These are phyloP conservation scores for Drosophila pseudotakahashii DNA, from an alignment of 2,888 invertebrate species.

Conservation along the genomic window DNA sequence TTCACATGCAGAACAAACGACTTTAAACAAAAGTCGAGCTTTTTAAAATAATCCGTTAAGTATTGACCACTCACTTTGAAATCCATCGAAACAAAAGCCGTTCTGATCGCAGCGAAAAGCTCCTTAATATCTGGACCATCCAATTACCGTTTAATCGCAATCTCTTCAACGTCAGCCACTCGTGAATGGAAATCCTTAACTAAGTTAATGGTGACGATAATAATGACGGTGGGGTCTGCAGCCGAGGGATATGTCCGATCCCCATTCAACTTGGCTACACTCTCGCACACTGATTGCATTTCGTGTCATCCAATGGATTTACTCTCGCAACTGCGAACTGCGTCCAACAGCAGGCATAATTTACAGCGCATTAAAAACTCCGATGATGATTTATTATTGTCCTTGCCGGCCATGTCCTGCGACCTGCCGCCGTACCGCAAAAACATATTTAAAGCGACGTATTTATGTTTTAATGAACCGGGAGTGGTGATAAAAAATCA, in stretches of 20 bases:
- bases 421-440: slow-evolving; percentile 37
- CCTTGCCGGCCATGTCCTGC: slow-evolving; percentile 24
- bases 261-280: slow-evolving; percentile 27
- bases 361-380: slow-evolving; percentile 69
- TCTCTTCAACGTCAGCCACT: slow-evolving; percentile 27
- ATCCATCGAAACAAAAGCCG: slow-evolving; percentile 7
- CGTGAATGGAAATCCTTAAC: slow-evolving; percentile 54
- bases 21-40: neutral
- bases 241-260: slow-evolving; percentile 29
- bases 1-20: no score
- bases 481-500: slow-evolving; percentile 41
- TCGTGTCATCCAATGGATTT: slow-evolving; percentile 39
- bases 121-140: slow-evolving; percentile 27
- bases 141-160: slow-evolving; percentile 45
- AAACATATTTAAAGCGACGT: slow-evolving; percentile 69
- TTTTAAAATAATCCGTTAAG: neutral
- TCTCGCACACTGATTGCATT: slow-evolving; percentile 48
- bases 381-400: slow-evolving; percentile 73
- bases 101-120: slow-evolving; percentile 15
- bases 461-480: slow-evolving; percentile 67
- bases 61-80: neutral
- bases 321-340: slow-evolving; percentile 16
- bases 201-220: slow-evolving; percentile 47
- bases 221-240: slow-evolving; percentile 13
- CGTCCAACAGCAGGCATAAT: slow-evolving; percentile 59